Percentiles rank a stretch among this genome's conserved stretches.
Evolutionary conservation across 1,140 invertebrate genomes (phyloP).

Genomic region (Hypsibius dujardini): DNA sequence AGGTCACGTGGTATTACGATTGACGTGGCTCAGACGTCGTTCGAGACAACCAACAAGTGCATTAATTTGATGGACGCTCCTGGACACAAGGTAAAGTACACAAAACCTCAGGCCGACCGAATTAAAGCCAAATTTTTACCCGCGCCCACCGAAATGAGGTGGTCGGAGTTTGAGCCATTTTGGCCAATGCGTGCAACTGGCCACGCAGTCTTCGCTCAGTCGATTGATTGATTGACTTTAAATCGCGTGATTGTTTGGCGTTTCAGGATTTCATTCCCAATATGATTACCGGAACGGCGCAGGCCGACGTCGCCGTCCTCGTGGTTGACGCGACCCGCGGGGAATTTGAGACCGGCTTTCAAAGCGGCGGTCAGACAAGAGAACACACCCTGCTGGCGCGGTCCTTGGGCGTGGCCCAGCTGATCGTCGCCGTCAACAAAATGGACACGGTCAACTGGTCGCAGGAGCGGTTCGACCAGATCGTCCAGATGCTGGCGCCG

Average conservation of each 20-base stretch:
- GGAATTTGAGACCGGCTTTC: constrained; percentile 97
- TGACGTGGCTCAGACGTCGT: constrained; percentile 81
- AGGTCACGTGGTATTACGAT: constrained; percentile 75
- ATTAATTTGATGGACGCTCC: constrained; percentile 84
- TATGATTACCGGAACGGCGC: constrained; percentile 80
- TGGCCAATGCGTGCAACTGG: too few species aligned
- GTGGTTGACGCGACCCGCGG: constrained; percentile 83
- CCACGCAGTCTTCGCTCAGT: too few species aligned
- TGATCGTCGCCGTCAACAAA: constrained; percentile 43
- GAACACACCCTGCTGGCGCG: constrained; percentile 85
- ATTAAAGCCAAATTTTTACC: too few species aligned
- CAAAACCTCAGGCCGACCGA: too few species aligned
- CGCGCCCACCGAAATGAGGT: too few species aligned
- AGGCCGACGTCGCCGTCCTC: constrained; percentile 86
- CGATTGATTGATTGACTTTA: too few species aligned
- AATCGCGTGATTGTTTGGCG: too few species aligned
- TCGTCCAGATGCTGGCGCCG: constrained; percentile 57
- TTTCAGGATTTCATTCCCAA: constrained; percentile 98
- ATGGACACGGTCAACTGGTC: constrained; percentile 39
- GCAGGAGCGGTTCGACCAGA: constrained; percentile 62
- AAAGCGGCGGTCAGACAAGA: constrained; percentile 85
- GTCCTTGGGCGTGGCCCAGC: constrained; percentile 65
- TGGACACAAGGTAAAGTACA: too few species aligned
- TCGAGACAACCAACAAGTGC: constrained; percentile 70
- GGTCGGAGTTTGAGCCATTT: too few species aligned